phyloP scores from a whole-genome alignment of 2,797 vertebrate species.

The Chrysolophus pictus region DNA sequence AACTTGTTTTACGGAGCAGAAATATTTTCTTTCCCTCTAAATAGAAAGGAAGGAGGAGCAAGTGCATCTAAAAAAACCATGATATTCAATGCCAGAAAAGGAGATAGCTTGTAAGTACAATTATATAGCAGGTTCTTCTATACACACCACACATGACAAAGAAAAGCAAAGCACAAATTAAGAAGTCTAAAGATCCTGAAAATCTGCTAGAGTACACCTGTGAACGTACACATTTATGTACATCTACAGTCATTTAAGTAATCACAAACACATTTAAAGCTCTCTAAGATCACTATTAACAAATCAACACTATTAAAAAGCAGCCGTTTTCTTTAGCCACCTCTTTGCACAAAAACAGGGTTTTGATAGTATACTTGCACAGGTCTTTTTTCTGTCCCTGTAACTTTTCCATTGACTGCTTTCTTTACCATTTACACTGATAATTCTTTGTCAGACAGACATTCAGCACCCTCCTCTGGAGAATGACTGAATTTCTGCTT shows the following conservation, averaged over 20 bases:
- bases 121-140: neutral
- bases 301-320: neutral
- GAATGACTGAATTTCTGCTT: constrained; percentile 30
- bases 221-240: accelerated
- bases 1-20: neutral
- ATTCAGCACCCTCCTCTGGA: constrained; percentile 65
- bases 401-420: neutral
- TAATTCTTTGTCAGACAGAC: neutral
- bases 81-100: neutral
- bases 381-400: neutral
- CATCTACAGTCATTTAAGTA: neutral
- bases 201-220: neutral
- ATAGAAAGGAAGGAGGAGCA: neutral
- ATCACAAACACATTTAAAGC: neutral
- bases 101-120: neutral
- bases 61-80: neutral
- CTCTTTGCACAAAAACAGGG: neutral
- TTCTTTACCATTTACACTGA: neutral
- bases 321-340: neutral
- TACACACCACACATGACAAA: accelerated
- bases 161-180: neutral
- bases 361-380: neutral
- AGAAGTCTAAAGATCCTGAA: neutral
- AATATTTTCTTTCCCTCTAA: neutral
- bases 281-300: neutral